Conservation (phyloP, 2,797 vertebrate genomes). For the Leucoraja ocellata region DNA sequence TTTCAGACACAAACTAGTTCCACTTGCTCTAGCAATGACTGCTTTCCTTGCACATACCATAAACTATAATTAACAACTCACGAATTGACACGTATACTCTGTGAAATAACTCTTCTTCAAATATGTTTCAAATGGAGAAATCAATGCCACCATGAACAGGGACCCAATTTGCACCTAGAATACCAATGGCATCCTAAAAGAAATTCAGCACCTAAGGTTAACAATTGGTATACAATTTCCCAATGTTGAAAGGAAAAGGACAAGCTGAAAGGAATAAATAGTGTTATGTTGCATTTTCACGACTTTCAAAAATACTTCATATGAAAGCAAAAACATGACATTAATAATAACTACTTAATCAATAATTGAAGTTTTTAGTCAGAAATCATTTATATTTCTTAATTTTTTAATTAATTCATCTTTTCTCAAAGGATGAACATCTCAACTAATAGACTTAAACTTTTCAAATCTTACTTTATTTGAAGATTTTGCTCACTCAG, state of each 20-base stretch:
- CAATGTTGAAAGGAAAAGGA: neutral
- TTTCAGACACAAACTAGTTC: constrained; percentile 18
- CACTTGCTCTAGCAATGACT: neutral
- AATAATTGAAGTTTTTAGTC: neutral
- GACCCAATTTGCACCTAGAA: neutral
- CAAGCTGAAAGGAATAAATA: neutral
- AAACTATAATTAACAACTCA: constrained; percentile 30
- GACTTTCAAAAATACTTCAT: neutral
- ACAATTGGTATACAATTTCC: neutral
- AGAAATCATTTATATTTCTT: neutral
- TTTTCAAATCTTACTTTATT: neutral
- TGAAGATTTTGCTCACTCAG: neutral
- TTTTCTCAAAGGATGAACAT: neutral
- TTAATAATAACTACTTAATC: neutral
- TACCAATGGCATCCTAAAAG: neutral
- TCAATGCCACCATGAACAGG: neutral
- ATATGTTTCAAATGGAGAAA: neutral
- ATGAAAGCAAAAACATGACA: neutral
- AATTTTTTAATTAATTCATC: neutral
- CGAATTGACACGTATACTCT: neutral
- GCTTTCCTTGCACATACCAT: neutral
- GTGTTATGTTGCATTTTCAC: no score
- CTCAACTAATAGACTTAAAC: neutral
- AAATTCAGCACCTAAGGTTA: neutral
- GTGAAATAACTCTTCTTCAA: neutral